phyloP scores from a whole-genome alignment of 2,888 invertebrate species.

The Ophonus ardosiacus region DNA sequence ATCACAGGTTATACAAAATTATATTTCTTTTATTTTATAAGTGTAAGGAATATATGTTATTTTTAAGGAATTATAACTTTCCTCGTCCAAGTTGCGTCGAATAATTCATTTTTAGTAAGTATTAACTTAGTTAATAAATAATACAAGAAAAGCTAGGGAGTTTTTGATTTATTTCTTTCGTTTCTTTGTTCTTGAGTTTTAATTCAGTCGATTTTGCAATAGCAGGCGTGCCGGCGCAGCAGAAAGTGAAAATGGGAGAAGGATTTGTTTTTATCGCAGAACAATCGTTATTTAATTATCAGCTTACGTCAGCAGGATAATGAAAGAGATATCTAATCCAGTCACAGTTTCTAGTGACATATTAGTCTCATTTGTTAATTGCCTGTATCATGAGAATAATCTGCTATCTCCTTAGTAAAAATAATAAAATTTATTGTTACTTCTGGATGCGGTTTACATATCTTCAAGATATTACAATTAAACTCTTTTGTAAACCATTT shows the following conservation, averaged over 20 bases:
- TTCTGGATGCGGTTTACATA: too few relatives aligned
- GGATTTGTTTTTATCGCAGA: slow-evolving; percentile 23
- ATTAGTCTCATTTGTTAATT: not conserved
- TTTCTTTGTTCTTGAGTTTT: slow-evolving; percentile 37
- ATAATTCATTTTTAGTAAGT: slow-evolving; percentile 34
- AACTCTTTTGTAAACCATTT: too few relatives aligned
- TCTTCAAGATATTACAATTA: too few relatives aligned
- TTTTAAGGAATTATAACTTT: slow-evolving; percentile 16
- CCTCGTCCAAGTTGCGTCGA: slow-evolving; percentile 7
- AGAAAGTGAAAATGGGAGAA: slow-evolving; percentile 29
- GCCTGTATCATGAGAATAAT: too few relatives aligned
- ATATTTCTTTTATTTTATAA: not conserved
- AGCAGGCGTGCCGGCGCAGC: not conserved
- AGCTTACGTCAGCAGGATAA: slow-evolving; percentile 24
- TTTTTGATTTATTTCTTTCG: slow-evolving; percentile 43
- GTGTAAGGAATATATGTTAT: not conserved
- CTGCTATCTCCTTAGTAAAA: too few relatives aligned
- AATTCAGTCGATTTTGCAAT: slow-evolving; percentile 39
- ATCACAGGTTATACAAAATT: not conserved
- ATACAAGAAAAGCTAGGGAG: slow-evolving; percentile 26
- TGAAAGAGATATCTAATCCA: slow-evolving; percentile 25
- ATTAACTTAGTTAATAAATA: slow-evolving; percentile 49
- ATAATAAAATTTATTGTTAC: too few relatives aligned
- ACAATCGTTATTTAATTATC: slow-evolving; percentile 35
- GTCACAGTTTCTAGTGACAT: not conserved